Percentiles rank a stretch among this genome's conserved stretches.
phyloP scores from a whole-genome alignment of 2,113 vertebrate genomes.

The Grallaria varia region DNA sequence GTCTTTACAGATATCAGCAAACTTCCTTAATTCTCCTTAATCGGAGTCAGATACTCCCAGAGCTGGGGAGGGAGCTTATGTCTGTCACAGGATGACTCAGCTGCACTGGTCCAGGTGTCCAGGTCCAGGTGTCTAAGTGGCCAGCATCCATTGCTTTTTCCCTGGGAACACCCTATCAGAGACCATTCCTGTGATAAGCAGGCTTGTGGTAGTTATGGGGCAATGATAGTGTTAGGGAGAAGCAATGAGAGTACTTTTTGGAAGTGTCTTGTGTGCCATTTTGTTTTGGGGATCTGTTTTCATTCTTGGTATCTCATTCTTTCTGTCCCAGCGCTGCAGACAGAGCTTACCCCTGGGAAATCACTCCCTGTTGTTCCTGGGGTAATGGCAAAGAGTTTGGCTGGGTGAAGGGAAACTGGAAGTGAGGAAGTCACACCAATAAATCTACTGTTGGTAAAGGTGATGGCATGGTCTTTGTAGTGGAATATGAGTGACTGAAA shows the following conservation, averaged over 20 bases:
- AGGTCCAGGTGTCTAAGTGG: not conserved
- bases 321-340: not conserved
- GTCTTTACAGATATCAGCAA: not conserved
- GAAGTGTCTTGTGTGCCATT: not conserved
- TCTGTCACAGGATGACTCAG: rapidly evolving
- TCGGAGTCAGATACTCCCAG: not conserved
- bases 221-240: not conserved
- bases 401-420: not conserved
- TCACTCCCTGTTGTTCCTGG: not conserved
- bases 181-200: not conserved
- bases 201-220: not conserved
- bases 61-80: not conserved
- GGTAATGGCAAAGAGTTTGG: not conserved
- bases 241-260: not conserved
- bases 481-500: not conserved
- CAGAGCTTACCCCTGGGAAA: not conserved
- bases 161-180: not conserved
- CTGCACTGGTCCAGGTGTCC: not conserved
- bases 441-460: not conserved
- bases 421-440: not conserved
- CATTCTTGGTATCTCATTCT: not conserved
- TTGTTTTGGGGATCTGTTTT: not conserved
- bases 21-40: not conserved
- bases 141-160: not conserved
- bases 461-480: not conserved